Evolutionary conservation across 1,140 invertebrate species (phyloP).

Genomic region (Brachionus paranguensis): DNA sequence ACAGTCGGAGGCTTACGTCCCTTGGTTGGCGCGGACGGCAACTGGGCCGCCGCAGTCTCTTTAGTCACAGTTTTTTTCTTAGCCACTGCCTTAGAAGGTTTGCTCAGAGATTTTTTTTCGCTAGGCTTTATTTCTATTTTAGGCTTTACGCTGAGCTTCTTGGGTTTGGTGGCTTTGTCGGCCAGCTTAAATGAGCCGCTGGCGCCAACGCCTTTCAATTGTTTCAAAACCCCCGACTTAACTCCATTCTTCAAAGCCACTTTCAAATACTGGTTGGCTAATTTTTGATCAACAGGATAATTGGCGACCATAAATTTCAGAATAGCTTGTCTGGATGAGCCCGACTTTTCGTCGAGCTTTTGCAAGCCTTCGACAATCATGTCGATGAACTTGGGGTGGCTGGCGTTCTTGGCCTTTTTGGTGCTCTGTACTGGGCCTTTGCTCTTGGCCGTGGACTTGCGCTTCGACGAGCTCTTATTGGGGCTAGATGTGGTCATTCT

Average conservation of each 20-base stretch:
- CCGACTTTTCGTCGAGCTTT: slow-evolving; percentile 41
- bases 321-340: slow-evolving; percentile 42
- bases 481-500: not conserved
- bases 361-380: slow-evolving; percentile 41
- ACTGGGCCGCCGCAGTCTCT: not conserved
- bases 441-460: not conserved
- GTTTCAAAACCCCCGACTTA: slow-evolving; percentile 18
- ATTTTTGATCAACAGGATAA: slow-evolving; percentile 43
- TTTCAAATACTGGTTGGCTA: slow-evolving; percentile 44
- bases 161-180: not conserved
- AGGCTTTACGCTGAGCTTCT: not conserved
- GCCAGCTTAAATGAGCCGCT: slow-evolving; percentile 52
- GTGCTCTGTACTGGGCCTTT: not conserved
- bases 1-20: not conserved
- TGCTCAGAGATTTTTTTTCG: not conserved
- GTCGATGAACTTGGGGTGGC: slow-evolving; percentile 44
- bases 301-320: slow-evolving; percentile 41
- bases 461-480: not conserved
- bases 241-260: slow-evolving; percentile 38
- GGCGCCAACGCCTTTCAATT: slow-evolving; percentile 45
- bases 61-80: not conserved
- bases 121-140: not conserved
- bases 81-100: no score
- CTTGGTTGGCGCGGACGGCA: not conserved
- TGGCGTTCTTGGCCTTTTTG: not conserved